Base-by-base conservation (phyloP, 2,888 invertebrate species). In the Cloeon dipterum region DNA sequence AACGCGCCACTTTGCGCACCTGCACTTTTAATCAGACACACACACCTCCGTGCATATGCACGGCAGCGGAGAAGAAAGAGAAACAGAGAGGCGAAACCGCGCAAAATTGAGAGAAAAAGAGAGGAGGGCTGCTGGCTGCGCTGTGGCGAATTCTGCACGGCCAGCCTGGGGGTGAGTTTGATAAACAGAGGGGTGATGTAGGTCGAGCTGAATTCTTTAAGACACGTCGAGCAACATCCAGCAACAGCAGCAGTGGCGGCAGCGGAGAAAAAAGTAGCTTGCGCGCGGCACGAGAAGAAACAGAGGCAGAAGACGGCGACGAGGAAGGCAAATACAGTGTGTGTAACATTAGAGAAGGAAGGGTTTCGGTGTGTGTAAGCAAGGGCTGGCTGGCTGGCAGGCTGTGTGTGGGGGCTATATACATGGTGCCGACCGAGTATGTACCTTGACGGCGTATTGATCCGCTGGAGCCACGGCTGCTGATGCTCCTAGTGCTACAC, bases 331-430 rank as follows among this genome's bases (percentile, higher is more conserved):
- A 16, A 32, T 19, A 17, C 32, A 20, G 32, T 26, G 26, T 26
- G 14, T 14, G 26, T 14, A n/a, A 32, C 17, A 32, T 13, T 26
- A 19, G 37, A 34, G 13, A 21, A 33, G 13, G 37, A 14, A 16
- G 23, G 38, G 19, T 34, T 11, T 14, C 14, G 29, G 36, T 19
- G 37, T 21, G 17, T 37, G 39, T 3, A 37, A 32, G 14, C n/a
- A 16, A 32, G 34, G 32, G 14, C 36, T 26, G 8, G 36, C 34
- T 18, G 38, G 26, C 8, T 38, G 17, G 26, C 13, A 21, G 16
- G 20, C 13, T 17, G 16, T 19, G n/a, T 3, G 13, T 21, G 26
- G 26, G 14, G 41, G 33, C n/a, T 34, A 20, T 3, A 20, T 21
- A 13, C 32, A n/a, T n/a, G n/a, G n/a, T n/a, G n/a, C n/a, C n/a